Conservation (phyloP, 1,140 invertebrate genomes). For the Acromyrmex charruanus region DNA sequence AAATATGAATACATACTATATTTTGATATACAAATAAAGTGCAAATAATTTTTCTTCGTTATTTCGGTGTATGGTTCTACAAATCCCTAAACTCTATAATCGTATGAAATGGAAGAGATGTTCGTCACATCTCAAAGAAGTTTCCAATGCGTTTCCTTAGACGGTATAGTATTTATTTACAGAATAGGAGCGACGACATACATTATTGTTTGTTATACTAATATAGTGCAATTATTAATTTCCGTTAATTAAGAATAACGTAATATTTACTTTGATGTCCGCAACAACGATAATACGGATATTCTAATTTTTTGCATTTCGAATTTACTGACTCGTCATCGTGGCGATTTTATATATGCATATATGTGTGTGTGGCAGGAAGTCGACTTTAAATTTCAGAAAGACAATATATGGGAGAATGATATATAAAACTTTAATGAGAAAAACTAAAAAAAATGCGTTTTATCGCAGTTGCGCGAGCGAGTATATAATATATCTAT, state of each 20-base stretch:
- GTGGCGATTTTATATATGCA: not conserved
- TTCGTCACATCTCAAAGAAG: conserved; percentile 37
- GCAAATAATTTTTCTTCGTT: conserved; percentile 47
- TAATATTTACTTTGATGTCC: conserved; percentile 65
- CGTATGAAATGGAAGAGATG: not conserved
- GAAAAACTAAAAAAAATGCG: conserved; percentile 28
- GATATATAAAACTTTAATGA: conserved; percentile 13
- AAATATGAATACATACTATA: not conserved
- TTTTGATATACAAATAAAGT: conserved; percentile 50
- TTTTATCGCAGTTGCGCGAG: conserved; percentile 62
- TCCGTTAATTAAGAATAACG: conserved; percentile 79
- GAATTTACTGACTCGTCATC: too few species aligned
- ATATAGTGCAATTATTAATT: conserved; percentile 81
- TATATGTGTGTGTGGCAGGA: too few species aligned
- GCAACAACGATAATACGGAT: conserved; percentile 58
- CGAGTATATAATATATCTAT: too few species aligned
- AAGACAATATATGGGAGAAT: not conserved
- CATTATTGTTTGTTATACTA: conserved; percentile 81
- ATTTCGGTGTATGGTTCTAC: not conserved
- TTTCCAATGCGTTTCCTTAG: conserved; percentile 68
- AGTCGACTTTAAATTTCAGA: conserved; percentile 8
- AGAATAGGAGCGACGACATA: conserved; percentile 84
- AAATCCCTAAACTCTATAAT: not conserved
- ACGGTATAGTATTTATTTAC: conserved; percentile 81
- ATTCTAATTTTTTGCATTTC: not conserved